phyloP scores from a whole-genome alignment of 1,140 invertebrate genomes.

The Muscidifurax raptorellus region DNA sequence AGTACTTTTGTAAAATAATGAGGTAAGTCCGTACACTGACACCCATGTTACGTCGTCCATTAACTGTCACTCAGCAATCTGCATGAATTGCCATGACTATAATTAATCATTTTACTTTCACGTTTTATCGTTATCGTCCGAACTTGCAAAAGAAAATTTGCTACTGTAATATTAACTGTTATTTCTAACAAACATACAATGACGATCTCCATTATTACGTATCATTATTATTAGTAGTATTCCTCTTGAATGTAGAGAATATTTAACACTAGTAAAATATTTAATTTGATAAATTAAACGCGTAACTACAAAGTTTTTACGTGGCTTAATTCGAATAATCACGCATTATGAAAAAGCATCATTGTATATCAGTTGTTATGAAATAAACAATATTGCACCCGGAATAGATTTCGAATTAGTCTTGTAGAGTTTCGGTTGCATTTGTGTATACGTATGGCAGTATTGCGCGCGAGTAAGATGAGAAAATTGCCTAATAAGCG shows the following conservation, averaged over 20 bases:
- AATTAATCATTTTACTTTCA: conserved; percentile 45
- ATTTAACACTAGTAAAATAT: not conserved
- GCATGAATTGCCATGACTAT: conserved; percentile 16
- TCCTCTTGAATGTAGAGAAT: not conserved
- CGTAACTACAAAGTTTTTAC: not conserved
- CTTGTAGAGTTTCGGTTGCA: conserved; percentile 21
- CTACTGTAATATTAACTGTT: conserved; percentile 53
- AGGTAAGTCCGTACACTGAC: conserved; percentile 50
- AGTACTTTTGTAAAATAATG: conserved; percentile 54
- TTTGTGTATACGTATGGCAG: conserved; percentile 54
- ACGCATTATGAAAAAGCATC: not conserved
- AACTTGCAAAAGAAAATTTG: conserved; percentile 48
- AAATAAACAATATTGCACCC: conserved; percentile 50
- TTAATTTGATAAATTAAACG: not conserved
- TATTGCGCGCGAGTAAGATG: conserved; percentile 44
- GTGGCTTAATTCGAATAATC: not conserved
- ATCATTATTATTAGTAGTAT: too few relatives aligned
- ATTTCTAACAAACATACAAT: conserved; percentile 30
- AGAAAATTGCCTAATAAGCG: conserved; percentile 42
- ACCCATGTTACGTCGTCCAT: conserved; percentile 41
- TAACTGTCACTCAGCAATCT: conserved; percentile 34
- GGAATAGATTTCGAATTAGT: conserved; percentile 34
- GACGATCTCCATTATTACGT: not conserved
- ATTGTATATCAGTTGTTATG: conserved; percentile 28
- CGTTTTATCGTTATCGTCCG: conserved; percentile 22